phyloP scores from a whole-genome alignment of 2,888 invertebrate species.

The Petrophora chlorosata region DNA sequence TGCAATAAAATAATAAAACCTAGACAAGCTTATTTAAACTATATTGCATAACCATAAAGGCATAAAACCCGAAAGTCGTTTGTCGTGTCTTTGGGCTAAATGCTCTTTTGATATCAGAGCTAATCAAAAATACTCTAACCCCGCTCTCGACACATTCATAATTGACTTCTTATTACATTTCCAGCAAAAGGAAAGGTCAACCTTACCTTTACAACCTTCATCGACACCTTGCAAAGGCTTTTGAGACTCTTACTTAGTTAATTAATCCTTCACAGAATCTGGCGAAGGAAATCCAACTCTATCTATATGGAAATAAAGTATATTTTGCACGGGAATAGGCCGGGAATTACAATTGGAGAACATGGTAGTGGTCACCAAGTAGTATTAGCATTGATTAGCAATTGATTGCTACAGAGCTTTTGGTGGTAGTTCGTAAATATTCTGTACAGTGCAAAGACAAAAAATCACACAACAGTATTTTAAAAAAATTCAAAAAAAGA shows the following conservation, averaged over 20 bases:
- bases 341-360: neutral
- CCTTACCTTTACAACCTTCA: slow-evolving; percentile 9
- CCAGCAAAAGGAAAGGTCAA: slow-evolving; percentile 7
- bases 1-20: too few species aligned
- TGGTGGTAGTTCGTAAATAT: neutral
- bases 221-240: slow-evolving; percentile 9
- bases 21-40: too few species aligned
- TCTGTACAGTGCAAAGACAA: slow-evolving; percentile 1
- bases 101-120: neutral
- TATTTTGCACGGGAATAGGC: neutral
- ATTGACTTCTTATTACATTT: neutral
- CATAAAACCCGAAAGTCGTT: too few species aligned
- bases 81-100: too few species aligned
- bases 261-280: slow-evolving; percentile 3
- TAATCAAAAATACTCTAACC: neutral
- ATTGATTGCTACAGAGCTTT: neutral
- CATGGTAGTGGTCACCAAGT: slow-evolving; percentile 1
- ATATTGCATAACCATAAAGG: too few species aligned
- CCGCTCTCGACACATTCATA: neutral
- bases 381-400: slow-evolving; percentile 13
- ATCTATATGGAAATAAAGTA: neutral
- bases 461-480: neutral
- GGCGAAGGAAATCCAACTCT: neutral
- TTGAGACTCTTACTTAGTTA: slow-evolving; percentile 16
- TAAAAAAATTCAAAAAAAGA: too few species aligned